Evolutionary conservation across 2,113 vertebrate species (phyloP).

Genomic region (Poeciliopsis retropinna): DNA sequence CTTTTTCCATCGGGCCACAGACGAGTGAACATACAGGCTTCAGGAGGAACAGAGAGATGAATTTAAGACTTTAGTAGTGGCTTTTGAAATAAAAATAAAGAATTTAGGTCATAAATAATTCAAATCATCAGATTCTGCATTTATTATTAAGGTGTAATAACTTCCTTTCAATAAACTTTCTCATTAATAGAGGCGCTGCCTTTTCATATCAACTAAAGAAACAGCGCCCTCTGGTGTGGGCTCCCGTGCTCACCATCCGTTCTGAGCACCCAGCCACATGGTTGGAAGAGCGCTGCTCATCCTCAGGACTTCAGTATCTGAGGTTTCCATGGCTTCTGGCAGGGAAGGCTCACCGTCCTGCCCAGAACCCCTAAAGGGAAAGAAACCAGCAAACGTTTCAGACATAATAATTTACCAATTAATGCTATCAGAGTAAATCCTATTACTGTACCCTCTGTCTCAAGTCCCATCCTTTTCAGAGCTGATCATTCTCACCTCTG

Average conservation of each 20-base stretch:
- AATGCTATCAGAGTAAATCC: neutral
- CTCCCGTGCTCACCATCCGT: constrained; percentile 86
- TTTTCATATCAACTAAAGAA: neutral
- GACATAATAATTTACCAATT: neutral
- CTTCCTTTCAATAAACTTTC: neutral
- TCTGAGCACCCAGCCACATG: constrained; percentile 98
- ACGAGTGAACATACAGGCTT: constrained; percentile 96
- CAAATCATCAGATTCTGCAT: neutral
- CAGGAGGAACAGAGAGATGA: neutral
- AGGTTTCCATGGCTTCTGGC: constrained; percentile 77
- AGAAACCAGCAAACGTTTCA: neutral
- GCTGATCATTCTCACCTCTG: constrained; percentile 54
- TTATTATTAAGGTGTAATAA: neutral
- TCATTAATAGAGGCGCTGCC: neutral
- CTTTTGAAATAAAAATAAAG: neutral
- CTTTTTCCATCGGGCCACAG: constrained; percentile 95
- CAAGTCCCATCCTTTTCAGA: neutral
- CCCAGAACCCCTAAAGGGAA: constrained; percentile 50
- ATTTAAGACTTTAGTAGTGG: neutral
- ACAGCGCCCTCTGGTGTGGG: constrained; percentile 39
- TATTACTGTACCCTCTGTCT: neutral
- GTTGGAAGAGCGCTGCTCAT: constrained; percentile 89
- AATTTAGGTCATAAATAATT: neutral
- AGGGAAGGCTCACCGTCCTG: constrained; percentile 47
- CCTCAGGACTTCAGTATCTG: constrained; percentile 75